A percentile compares a stretch with the other conserved stretches of the same genome.
These are phyloP conservation scores for Hermetia illucens DNA, from an alignment of 1,140 invertebrate genomes.

Conservation along the genomic window DNA sequence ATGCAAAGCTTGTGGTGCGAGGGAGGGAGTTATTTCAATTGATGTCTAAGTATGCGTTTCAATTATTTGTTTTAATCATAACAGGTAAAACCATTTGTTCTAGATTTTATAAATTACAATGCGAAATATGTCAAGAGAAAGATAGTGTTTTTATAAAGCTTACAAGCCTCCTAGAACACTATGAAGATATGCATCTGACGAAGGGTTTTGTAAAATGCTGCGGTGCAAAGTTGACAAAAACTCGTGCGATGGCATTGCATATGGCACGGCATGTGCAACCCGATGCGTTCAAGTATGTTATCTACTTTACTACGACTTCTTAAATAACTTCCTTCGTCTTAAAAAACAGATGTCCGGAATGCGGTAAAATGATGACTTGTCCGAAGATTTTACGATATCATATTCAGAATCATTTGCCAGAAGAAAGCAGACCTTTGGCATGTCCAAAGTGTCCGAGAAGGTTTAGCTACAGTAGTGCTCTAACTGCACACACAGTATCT, in stretches of 20 bases:
- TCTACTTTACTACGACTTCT: neutral
- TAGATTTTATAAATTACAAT: slow-evolving; percentile 5
- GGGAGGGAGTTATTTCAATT: neutral
- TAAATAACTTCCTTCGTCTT: neutral
- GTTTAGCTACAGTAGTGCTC: slow-evolving; percentile 1
- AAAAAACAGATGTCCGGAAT: slow-evolving; percentile 1
- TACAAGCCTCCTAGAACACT: neutral
- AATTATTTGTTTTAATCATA: neutral
- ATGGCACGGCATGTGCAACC: slow-evolving; percentile 5
- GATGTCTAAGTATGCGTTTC: neutral
- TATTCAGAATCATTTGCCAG: slow-evolving; percentile 5
- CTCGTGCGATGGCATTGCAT: slow-evolving; percentile 3
- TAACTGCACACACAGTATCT: slow-evolving; percentile 2
- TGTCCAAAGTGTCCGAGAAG: slow-evolving; percentile 3
- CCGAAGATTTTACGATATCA: slow-evolving; percentile 6
- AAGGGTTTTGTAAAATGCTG: slow-evolving; percentile 5
- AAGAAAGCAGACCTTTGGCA: slow-evolving; percentile 2
- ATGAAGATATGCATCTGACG: neutral
- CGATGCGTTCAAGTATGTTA: slow-evolving; percentile 1
- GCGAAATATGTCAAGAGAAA: slow-evolving; percentile 3
- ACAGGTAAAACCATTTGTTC: neutral
- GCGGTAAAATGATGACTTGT: slow-evolving; percentile 3
- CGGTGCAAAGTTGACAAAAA: slow-evolving; percentile 1
- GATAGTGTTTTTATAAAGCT: neutral
- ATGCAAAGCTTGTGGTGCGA: neutral